Base-by-base conservation (phyloP, 2,888 invertebrate species). In the Drosophila differens region DNA sequence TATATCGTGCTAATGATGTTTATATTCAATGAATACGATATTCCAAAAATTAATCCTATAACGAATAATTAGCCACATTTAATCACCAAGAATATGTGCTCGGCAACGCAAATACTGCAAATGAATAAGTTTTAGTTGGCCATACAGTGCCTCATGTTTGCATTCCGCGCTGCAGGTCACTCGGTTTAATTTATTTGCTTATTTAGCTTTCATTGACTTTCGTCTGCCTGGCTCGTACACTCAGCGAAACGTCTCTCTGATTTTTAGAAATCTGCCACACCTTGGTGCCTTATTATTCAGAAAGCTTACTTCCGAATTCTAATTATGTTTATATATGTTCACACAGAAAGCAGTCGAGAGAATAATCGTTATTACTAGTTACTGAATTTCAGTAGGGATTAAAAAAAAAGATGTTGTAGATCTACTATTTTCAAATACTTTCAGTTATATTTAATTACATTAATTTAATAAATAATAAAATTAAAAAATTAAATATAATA, bases 21-120 rank as follows among this genome's bases (percentile, higher is more conserved):
- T 22, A 57, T 41, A 41, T 32, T 33, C 16, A 53, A 53, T 53
- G 30, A 30, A 30, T 41, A 16, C 14, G 30, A 41, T 30, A 41
- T 41, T 41, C 28, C 6, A 44, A 67, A 65, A 30, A 19, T 47
- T 2, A 16, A 22, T 22, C 22, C 47, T 16, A 16, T 7, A 22
- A 0, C 44, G 64, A 68, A 70, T 85, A 77, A 77, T 79, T 77
- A 85, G 73, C 70, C 70, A 69, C 74, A 77, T 85, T 85, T 81
- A 81, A 83, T 82, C 82, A 82, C 63, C 53, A 62, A 70, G 47
- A 69, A 72, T 66, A 77, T 72, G 72, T 49, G 76, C 69, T 70
- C 52, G 33, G 41, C 55, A 49, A 57, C 68, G 55, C 58, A 73
- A 66, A 68, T 58, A 52, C 35, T 55, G 52, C 47, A 52, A 68